Evolutionary conservation across 1,140 invertebrate species (phyloP).

Genomic region (Brachionus rotundiformis): DNA sequence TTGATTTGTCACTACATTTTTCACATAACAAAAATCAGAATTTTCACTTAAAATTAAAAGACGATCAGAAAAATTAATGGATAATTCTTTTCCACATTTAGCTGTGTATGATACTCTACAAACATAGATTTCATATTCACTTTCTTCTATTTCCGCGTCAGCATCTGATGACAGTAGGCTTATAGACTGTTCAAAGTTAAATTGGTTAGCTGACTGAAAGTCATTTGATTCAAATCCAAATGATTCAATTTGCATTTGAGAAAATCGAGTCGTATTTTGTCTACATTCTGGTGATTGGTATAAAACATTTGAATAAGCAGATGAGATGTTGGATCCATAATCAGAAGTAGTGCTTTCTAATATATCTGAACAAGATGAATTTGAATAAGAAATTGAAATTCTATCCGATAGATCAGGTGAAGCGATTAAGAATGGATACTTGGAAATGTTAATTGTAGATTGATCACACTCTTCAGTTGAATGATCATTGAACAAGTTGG

Average conservation of each 20-base stretch:
- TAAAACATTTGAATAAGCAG: not conserved
- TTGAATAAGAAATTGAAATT: not conserved
- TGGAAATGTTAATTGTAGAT: not conserved
- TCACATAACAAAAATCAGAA: not conserved
- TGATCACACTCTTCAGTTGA: not conserved
- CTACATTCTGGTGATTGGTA: constrained; percentile 13
- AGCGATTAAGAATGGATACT: not conserved
- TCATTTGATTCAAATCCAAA: not conserved
- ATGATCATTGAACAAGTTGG: not conserved
- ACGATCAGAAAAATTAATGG: not conserved
- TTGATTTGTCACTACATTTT: not conserved
- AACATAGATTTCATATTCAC: not conserved
- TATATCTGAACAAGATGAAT: not conserved
- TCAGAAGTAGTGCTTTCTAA: not conserved
- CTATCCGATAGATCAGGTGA: not conserved
- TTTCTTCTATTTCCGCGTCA: not conserved
- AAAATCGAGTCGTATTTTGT: not conserved
- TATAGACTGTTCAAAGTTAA: not conserved
- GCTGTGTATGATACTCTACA: not conserved
- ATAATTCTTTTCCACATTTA: not conserved
- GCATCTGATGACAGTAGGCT: no score
- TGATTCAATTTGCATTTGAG: not conserved
- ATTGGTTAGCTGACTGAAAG: not conserved
- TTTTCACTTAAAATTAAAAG: not conserved
- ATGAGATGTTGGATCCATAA: not conserved